phyloP scores from a whole-genome alignment of 2,797 vertebrate genomes.

The Pteronotus mesoamericanus region DNA sequence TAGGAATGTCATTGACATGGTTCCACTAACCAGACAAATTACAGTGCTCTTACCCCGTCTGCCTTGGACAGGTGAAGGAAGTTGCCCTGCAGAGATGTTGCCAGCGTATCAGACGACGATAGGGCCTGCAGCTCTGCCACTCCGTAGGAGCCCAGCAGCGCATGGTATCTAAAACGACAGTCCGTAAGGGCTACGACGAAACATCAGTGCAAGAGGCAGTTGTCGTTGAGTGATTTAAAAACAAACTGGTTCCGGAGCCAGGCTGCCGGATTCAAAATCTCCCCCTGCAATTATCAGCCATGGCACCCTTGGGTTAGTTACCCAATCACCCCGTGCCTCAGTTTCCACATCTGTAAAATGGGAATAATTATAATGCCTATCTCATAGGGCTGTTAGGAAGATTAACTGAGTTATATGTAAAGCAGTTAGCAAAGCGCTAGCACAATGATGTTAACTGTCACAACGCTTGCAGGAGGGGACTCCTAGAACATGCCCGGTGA shows the following conservation, averaged over 20 bases:
- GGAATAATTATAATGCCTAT: background rate
- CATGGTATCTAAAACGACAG: slow-evolving; percentile 86
- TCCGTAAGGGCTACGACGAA: background rate
- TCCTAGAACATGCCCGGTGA: background rate
- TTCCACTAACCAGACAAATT: background rate
- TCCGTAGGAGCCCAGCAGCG: slow-evolving; percentile 83
- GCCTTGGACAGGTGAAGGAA: slow-evolving; percentile 83
- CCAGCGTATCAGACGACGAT: slow-evolving; percentile 79
- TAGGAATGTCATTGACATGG: background rate
- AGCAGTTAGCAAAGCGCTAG: background rate
- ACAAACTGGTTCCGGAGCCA: background rate
- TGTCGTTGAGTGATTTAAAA: background rate
- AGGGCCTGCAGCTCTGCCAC: slow-evolving; percentile 82
- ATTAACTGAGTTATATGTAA: background rate
- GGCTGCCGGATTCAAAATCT: background rate
- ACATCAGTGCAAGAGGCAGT: fast-evolving
- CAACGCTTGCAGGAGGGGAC: fast-evolving
- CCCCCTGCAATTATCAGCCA: background rate
- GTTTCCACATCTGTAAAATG: background rate
- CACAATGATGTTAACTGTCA: background rate
- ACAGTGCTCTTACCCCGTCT: slow-evolving; percentile 82
- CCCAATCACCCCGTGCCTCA: background rate
- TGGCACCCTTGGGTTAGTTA: background rate
- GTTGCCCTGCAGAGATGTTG: slow-evolving; percentile 85
- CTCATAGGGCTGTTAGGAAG: background rate